Evolutionary conservation across 2,113 vertebrate genomes (phyloP).

Genomic region (Melanerpes formicivorus): DNA sequence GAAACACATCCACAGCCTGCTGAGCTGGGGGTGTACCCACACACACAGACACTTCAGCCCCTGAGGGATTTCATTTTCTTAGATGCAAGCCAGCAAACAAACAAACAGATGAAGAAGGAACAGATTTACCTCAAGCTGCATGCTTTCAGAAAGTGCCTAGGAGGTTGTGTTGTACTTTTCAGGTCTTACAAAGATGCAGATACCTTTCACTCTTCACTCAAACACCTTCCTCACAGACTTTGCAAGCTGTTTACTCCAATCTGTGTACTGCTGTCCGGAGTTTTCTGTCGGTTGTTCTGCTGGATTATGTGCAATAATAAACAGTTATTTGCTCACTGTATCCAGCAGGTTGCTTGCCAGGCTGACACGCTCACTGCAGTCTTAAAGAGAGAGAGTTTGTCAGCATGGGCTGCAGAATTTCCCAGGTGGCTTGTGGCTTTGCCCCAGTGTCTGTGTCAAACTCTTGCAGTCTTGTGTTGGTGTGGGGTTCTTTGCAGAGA

Average conservation of each 20-base stretch:
- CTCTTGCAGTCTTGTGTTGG: accelerated
- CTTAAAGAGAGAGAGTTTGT: neutral
- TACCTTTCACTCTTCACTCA: slow-evolving; percentile 58
- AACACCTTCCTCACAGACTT: slow-evolving; percentile 57
- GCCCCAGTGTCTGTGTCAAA: neutral
- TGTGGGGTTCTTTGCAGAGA: neutral
- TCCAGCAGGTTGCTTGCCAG: neutral
- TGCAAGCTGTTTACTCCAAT: slow-evolving; percentile 55
- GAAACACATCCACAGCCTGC: slow-evolving; percentile 24
- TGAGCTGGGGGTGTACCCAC: slow-evolving; percentile 20
- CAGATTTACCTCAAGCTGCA: slow-evolving; percentile 73
- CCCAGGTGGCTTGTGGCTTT: neutral
- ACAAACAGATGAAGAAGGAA: neutral
- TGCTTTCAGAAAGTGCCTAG: slow-evolving; percentile 65
- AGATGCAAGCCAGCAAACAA: slow-evolving; percentile 14
- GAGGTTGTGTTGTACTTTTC: slow-evolving; percentile 59
- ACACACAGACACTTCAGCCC: neutral
- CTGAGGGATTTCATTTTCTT: slow-evolving; percentile 56
- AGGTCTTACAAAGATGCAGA: slow-evolving; percentile 68
- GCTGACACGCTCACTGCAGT: neutral
- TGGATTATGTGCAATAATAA: slow-evolving; percentile 78
- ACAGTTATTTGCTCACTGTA: slow-evolving; percentile 71
- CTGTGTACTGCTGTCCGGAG: slow-evolving; percentile 57
- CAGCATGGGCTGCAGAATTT: neutral
- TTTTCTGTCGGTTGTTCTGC: slow-evolving; percentile 68